Evolutionary conservation across 64 coral and sea anemone species (phyloP).

Genomic region (Montipora capricornis): DNA sequence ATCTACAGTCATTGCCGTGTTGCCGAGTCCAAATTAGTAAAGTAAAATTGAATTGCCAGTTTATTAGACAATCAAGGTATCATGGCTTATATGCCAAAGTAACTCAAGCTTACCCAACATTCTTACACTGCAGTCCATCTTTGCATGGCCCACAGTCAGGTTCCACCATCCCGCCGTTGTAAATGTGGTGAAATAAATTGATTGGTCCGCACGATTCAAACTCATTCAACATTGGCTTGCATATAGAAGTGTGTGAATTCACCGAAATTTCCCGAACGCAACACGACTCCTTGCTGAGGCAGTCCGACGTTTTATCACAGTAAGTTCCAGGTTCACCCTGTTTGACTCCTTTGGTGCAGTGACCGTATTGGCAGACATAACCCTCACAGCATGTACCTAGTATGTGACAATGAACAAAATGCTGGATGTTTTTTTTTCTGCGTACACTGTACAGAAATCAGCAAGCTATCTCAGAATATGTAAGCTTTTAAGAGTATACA

Average conservation of each 20-base stretch:
- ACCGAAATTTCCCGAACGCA: constrained; percentile 89
- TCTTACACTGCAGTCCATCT: constrained; percentile 79
- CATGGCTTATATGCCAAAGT: neutral
- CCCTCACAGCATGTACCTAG: constrained; percentile 87
- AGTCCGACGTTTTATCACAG: constrained; percentile 88
- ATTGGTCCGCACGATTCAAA: constrained; percentile 96
- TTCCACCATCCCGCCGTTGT: constrained; percentile 82
- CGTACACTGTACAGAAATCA: too few species aligned
- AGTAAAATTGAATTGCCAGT: too few species aligned
- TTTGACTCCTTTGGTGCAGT: constrained; percentile 83
- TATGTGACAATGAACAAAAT: neutral
- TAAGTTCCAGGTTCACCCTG: constrained; percentile 87
- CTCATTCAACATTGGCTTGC: constrained; percentile 88
- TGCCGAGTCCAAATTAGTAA: too few species aligned
- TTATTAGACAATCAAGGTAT: too few species aligned
- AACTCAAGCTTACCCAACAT: constrained; percentile 78
- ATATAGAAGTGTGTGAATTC: constrained; percentile 74
- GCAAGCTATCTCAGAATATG: too few species aligned
- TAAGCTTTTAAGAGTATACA: too few species aligned
- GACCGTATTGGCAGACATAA: constrained; percentile 82
- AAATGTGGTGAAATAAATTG: constrained; percentile 92
- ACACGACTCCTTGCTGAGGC: constrained; percentile 69
- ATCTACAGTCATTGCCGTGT: too few species aligned
- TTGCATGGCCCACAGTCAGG: constrained; percentile 93
- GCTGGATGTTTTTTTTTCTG: neutral